Conservation (phyloP, 2,113 vertebrate genomes). For the Camelus bactrianus region DNA sequence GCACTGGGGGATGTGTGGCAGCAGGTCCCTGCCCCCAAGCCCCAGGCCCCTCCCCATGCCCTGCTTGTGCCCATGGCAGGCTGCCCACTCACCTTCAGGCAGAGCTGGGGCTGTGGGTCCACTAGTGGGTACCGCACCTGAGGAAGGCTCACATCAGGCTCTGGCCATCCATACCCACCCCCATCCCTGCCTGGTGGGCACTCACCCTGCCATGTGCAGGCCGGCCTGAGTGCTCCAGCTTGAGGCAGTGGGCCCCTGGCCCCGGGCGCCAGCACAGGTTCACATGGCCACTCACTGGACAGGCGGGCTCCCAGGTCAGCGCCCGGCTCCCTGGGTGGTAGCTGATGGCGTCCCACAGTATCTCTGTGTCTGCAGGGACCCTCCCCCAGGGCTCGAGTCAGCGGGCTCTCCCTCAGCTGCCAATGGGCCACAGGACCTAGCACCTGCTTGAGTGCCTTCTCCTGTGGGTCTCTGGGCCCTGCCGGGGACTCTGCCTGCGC, state of each 20-base stretch:
- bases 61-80: accelerated
- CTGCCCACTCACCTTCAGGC: constrained; percentile 58
- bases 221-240: background rate
- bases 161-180: accelerated
- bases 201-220: background rate
- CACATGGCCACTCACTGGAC: constrained; percentile 6
- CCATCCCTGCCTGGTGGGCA: accelerated
- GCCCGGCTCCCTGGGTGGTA: background rate
- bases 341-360: background rate
- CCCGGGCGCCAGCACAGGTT: constrained; percentile 52
- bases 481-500: background rate
- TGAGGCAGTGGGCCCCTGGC: background rate
- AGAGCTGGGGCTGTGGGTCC: constrained; percentile 66
- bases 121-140: constrained; percentile 45
- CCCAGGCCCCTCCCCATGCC: accelerated
- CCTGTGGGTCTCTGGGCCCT: background rate
- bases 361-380: constrained; percentile 15
- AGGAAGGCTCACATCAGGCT: background rate
- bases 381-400: background rate
- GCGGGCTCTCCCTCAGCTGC: background rate
- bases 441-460: background rate
- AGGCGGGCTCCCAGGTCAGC: constrained; percentile 48
- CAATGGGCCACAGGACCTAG: background rate
- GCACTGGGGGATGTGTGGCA: background rate
- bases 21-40: accelerated